Percentiles rank a stretch among this genome's conserved stretches.
phyloP scores from a whole-genome alignment of 2,888 invertebrate species.

The Ormyrus labotus region DNA sequence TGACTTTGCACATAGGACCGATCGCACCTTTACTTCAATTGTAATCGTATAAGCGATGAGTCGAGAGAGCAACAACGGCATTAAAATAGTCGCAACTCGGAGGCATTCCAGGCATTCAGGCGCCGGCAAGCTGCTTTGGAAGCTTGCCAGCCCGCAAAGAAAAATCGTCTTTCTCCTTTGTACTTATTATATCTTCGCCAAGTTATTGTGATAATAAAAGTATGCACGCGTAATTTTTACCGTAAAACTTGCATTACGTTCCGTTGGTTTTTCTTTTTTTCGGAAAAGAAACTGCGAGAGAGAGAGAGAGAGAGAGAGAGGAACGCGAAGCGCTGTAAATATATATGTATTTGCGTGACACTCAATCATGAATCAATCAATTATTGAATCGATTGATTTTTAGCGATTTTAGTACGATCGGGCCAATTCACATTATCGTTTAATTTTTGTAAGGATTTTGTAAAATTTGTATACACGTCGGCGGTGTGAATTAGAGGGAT shows the following conservation, averaged over 20 bases:
- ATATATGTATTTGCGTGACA: background rate
- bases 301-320: background rate
- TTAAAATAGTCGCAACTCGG: too few relatives aligned
- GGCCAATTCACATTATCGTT: background rate
- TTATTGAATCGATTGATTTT: conserved; percentile 15
- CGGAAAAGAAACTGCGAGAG: too few relatives aligned
- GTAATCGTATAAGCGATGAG: conserved; percentile 13
- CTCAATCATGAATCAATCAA: conserved; percentile 1
- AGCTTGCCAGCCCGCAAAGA: background rate
- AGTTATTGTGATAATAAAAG: conserved; percentile 49
- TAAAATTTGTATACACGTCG: conserved; percentile 33
- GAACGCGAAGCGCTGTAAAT: conserved; percentile 22
- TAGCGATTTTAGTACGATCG: background rate
- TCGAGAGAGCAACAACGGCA: background rate
- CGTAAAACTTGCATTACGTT: too few relatives aligned
- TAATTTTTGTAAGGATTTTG: conserved; percentile 25
- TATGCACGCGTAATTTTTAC: conserved; percentile 11
- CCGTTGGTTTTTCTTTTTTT: too few relatives aligned
- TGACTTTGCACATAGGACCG: conserved; percentile 18
- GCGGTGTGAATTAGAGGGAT: background rate
- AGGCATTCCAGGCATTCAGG: too few relatives aligned
- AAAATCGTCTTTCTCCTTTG: conserved; percentile 27
- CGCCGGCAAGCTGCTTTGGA: background rate
- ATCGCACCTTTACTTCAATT: conserved; percentile 1
- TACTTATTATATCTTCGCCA: conserved; percentile 29